Evolutionary conservation across 1,140 invertebrate genomes (phyloP).

Genomic region (Prorops nasuta): DNA sequence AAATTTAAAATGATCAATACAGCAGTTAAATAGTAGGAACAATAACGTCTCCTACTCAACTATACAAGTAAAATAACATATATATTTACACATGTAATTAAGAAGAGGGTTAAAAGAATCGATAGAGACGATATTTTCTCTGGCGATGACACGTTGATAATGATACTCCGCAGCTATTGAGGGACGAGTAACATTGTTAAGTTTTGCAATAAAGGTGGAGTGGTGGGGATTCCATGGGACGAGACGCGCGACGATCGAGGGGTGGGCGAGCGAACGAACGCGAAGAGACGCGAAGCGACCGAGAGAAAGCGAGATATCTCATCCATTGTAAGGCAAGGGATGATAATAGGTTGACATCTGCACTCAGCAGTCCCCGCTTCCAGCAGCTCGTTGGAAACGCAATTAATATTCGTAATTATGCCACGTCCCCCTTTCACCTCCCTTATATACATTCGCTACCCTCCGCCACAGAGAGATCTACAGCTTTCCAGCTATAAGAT

Average conservation of each 20-base stretch:
- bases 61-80: too few relatives aligned
- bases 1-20: too few relatives aligned
- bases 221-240: background rate
- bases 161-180: conserved; percentile 51
- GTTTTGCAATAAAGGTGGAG: conserved; percentile 48
- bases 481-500: too few relatives aligned
- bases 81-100: too few relatives aligned
- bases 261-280: background rate
- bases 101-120: too few relatives aligned
- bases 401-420: conserved; percentile 57
- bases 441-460: background rate
- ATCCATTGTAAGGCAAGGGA: conserved; percentile 46
- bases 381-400: conserved; percentile 47
- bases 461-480: too few relatives aligned
- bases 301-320: conserved; percentile 38
- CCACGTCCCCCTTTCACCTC: conserved; percentile 31
- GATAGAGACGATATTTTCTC: conserved; percentile 19
- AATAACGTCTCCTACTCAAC: too few relatives aligned
- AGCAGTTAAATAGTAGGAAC: too few relatives aligned
- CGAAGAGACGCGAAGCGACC: conserved; percentile 13
- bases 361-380: conserved; percentile 50
- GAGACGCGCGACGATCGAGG: conserved; percentile 1
- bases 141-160: conserved; percentile 51
- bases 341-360: conserved; percentile 59
- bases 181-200: conserved; percentile 56